These are phyloP conservation scores for Thaumatotibia leucotreta DNA, from an alignment of 1,140 invertebrate species.

Conservation along the genomic window DNA sequence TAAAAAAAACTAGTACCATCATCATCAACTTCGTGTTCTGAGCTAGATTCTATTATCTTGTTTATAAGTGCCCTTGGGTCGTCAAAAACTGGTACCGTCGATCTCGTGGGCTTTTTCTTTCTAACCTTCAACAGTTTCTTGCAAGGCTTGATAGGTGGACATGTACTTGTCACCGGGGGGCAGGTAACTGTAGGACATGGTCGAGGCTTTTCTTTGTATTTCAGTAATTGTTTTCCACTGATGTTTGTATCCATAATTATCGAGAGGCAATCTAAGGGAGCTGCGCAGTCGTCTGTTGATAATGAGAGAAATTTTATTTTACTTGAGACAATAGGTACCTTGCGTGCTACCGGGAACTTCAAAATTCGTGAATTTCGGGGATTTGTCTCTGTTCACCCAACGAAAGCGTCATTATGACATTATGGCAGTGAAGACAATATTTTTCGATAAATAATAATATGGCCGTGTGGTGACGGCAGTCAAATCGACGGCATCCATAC, in stretches of 20 bases:
- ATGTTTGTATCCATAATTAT: too few species aligned
- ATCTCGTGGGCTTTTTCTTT: not conserved
- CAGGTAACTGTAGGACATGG: not conserved
- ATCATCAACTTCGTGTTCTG: not conserved
- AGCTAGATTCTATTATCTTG: not conserved
- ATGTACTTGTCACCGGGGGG: not conserved
- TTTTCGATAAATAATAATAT: too few species aligned
- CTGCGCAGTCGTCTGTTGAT: slow-evolving; percentile 24
- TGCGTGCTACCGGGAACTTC: too few species aligned
- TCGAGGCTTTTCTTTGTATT: not conserved
- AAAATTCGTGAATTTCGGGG: too few species aligned
- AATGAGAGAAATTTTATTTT: too few species aligned
- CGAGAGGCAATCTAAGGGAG: slow-evolving; percentile 25
- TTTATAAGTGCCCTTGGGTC: not conserved
- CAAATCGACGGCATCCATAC: too few species aligned
- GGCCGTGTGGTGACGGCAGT: too few species aligned
- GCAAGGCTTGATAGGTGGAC: slow-evolving; percentile 23
- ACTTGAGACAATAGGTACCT: too few species aligned
- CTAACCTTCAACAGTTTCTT: slow-evolving; percentile 13
- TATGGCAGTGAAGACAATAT: too few species aligned
- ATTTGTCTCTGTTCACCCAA: too few species aligned
- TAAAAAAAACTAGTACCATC: not conserved
- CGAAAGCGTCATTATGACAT: too few species aligned
- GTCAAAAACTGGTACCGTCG: not conserved
- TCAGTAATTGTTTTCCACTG: slow-evolving; percentile 19